Conservation (phyloP, 2,113 vertebrate species). For the Labeo catla region DNA sequence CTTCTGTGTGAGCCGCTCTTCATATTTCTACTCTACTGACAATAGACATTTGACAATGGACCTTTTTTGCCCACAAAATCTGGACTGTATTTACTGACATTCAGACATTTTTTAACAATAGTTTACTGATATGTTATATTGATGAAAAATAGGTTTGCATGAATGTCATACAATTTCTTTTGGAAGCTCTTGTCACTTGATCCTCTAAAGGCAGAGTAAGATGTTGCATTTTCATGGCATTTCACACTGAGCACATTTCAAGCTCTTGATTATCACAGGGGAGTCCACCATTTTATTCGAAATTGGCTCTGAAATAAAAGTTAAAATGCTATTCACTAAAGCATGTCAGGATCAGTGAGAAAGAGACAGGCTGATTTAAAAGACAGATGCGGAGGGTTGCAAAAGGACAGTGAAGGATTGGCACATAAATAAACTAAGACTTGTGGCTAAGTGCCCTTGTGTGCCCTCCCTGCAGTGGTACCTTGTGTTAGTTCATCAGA, state of each 20-base stretch:
- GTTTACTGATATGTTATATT: neutral
- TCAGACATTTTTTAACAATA: neutral
- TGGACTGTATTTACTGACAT: neutral
- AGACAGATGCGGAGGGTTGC: slow-evolving; percentile 38
- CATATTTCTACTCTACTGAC: neutral
- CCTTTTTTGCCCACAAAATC: neutral
- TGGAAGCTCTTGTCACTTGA: slow-evolving; percentile 15
- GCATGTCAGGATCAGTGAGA: slow-evolving; percentile 21
- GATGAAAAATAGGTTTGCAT: neutral
- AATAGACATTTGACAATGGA: neutral
- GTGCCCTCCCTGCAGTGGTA: slow-evolving; percentile 50
- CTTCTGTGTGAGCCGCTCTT: neutral
- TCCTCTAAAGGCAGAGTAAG: neutral
- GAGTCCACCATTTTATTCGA: slow-evolving; percentile 43
- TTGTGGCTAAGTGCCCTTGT: slow-evolving; percentile 60
- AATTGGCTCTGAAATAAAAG: slow-evolving; percentile 40
- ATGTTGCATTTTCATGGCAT: neutral
- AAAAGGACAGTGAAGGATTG: slow-evolving; percentile 53
- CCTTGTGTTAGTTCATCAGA: slow-evolving; percentile 43
- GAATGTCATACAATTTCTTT: neutral
- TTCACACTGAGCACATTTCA: slow-evolving; percentile 20
- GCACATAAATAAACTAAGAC: slow-evolving; percentile 72
- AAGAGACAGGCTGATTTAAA: neutral
- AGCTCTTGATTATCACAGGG: slow-evolving; percentile 29
- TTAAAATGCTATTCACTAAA: slow-evolving; percentile 34